Percentiles rank a stretch among this genome's conserved stretches.
Conservation (phyloP, 2,797 vertebrate species). For the Hippopotamyrus pictus region DNA sequence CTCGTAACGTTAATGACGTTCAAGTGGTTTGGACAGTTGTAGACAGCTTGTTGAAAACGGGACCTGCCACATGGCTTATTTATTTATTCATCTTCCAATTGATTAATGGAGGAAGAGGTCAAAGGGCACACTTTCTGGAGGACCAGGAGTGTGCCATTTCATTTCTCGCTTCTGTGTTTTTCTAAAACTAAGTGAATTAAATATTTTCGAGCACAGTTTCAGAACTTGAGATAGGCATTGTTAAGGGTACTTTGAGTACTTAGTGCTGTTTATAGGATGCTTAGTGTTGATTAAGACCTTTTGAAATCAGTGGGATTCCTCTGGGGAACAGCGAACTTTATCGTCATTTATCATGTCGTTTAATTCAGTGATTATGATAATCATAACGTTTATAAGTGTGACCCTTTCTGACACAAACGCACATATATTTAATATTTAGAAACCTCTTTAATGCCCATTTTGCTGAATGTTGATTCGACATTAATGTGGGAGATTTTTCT, state of each 20-base stretch:
- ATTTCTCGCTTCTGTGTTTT: neutral
- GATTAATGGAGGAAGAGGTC: conserved; percentile 61
- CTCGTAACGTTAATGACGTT: conserved; percentile 55
- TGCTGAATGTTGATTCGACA: neutral
- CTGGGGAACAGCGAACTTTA: neutral
- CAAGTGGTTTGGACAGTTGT: conserved; percentile 63
- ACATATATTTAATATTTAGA: neutral
- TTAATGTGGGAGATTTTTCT: neutral
- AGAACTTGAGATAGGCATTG: neutral
- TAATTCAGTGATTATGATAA: neutral
- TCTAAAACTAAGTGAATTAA: neutral
- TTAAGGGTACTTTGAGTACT: too few species aligned
- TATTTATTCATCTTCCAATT: conserved; percentile 62
- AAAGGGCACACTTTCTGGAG: conserved; percentile 38
- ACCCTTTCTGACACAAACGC: neutral
- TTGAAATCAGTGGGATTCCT: neutral
- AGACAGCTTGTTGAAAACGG: conserved; percentile 62
- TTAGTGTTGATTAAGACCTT: neutral
- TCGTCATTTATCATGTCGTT: neutral
- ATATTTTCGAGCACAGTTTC: neutral
- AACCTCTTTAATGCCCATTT: neutral
- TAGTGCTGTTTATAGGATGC: neutral
- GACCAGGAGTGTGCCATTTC: neutral
- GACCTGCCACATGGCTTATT: conserved; percentile 62
- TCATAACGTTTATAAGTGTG: neutral